These are phyloP conservation scores for Opisthocomus hoazin DNA, from an alignment of 2,113 vertebrate genomes.

Conservation along the genomic window DNA sequence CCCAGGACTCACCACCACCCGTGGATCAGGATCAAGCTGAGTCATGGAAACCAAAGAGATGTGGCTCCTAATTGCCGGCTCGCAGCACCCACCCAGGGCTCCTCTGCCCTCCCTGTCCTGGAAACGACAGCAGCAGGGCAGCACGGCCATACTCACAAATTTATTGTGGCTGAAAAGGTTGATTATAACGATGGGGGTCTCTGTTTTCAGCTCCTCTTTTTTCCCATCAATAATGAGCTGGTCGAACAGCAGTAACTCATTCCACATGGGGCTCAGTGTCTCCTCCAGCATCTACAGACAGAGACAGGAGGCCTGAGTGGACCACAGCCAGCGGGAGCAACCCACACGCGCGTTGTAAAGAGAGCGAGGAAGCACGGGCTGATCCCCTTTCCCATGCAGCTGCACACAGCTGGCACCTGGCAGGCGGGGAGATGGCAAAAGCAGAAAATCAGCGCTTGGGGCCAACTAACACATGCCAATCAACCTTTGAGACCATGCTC, in stretches of 20 bases:
- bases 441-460: neutral
- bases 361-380: neutral
- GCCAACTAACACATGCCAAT: neutral
- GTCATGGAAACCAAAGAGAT: neutral
- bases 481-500: neutral
- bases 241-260: constrained; percentile 86
- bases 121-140: neutral
- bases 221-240: constrained; percentile 86
- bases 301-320: neutral
- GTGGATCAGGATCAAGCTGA: neutral
- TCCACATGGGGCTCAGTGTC: constrained; percentile 90
- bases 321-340: neutral
- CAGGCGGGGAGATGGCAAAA: neutral
- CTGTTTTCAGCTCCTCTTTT: constrained; percentile 81
- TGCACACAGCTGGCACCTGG: neutral
- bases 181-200: constrained; percentile 84
- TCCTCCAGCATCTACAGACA: constrained; percentile 77
- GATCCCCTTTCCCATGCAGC: neutral
- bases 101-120: neutral
- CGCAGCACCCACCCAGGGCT: neutral
- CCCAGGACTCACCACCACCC: neutral
- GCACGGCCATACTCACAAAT: constrained; percentile 71
- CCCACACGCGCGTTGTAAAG: neutral
- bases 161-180: constrained; percentile 83
- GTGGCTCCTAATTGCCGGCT: neutral